phyloP scores from a whole-genome alignment of 2,113 vertebrate species.

The Oenanthe melanoleuca region DNA sequence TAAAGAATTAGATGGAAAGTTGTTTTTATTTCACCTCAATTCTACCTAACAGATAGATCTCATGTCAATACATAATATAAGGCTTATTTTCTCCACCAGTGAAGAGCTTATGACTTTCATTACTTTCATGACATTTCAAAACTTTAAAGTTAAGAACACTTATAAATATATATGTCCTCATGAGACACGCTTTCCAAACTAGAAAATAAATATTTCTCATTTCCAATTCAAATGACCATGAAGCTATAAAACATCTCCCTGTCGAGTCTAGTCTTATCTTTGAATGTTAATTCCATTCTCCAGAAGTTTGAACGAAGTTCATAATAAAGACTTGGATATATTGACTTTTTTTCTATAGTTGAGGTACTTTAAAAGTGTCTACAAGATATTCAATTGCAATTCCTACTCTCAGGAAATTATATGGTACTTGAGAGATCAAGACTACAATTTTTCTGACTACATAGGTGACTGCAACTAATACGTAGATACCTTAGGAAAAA shows the following conservation, averaged over 20 bases:
- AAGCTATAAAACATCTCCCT: background rate
- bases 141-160: background rate
- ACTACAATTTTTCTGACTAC: background rate
- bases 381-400: background rate
- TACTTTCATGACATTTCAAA: background rate
- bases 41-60: background rate
- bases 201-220: slow-evolving; percentile 1
- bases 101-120: background rate
- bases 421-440: background rate
- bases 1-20: background rate
- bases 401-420: background rate
- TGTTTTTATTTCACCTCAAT: background rate
- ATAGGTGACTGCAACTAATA: background rate
- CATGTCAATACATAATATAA: background rate
- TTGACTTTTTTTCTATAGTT: background rate
- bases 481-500: background rate
- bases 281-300: background rate
- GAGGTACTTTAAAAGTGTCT: background rate
- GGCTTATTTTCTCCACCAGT: background rate
- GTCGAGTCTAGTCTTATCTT: background rate
- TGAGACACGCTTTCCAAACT: background rate
- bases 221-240: slow-evolving; percentile 10
- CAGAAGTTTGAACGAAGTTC: background rate
- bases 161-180: background rate
- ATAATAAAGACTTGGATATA: background rate